Evolutionary conservation across 92 coral and sea anemone genomes (phyloP), one percentile per base, ranked within the genome.

Genomic region (Desmophyllum pertusum): DNA sequence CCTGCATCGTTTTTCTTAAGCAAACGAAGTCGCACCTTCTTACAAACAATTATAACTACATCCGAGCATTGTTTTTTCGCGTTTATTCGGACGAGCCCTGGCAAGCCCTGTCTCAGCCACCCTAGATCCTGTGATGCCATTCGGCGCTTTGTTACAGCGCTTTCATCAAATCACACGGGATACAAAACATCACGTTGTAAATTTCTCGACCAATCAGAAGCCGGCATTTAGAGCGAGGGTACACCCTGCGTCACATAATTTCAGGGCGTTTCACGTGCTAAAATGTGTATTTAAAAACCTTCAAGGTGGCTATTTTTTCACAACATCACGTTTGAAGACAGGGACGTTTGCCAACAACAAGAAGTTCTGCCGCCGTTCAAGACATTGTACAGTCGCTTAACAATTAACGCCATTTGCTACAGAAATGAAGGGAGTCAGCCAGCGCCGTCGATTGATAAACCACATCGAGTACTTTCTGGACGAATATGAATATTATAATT

Each of bases 401-500:
- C 29, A 23, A 2, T 57, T 6, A 37, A 61, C 68, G 13, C 52
- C 55, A 35, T 18, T 35, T 73, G 39, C 27, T 57, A 15, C 64
- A 46, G 46, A 86, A 50, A 94, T 94, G 98, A 84, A 75, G 57
- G 98, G 98, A 45, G 71, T 73, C 5, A 89, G 93, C 52, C 70
- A 84, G 31, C 70, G 87, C 41, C 89, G 98, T 36, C 90, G 98
- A 29, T 6, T 92, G 37, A 38, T 76, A 7, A 77, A 80, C 61
- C 62, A 66, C 31, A 87, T 85, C 52, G 98, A 94, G 81, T 87
- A 85, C 33, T 82, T 84, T 51, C 77, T 95, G 68, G 98, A 95
- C 78, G 95, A 95, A 52, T 95, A 94, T 43, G 98, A 95, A 17
- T 74, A 94, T 64, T 95, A 94, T 75, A 95, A 85, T 69, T 93